These are phyloP conservation scores for Nylanderia fulva DNA, from an alignment of 1,140 invertebrate genomes.

Conservation along the genomic window DNA sequence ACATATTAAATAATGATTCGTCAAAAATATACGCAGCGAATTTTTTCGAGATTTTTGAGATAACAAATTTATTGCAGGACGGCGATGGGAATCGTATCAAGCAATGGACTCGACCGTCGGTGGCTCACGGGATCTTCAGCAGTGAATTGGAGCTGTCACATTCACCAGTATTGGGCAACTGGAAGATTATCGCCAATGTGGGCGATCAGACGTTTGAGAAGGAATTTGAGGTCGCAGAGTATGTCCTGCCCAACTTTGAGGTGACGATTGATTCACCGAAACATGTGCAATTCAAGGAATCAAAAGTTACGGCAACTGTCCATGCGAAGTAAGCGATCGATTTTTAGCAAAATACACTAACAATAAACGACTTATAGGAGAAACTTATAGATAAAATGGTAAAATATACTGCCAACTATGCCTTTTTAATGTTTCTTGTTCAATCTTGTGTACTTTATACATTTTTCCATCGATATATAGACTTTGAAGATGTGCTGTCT, in stretches of 20 bases:
- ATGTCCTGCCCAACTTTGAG: conserved; percentile 97
- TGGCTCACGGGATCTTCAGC: conserved; percentile 92
- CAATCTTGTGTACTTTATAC: not conserved
- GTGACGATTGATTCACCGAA: conserved; percentile 93
- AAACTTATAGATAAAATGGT: not conserved
- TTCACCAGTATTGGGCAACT: conserved; percentile 96
- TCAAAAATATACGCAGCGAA: not conserved
- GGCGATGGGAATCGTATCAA: conserved; percentile 93
- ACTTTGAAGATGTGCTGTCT: not conserved
- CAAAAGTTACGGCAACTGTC: conserved; percentile 91
- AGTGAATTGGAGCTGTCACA: conserved; percentile 93
- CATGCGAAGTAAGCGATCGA: conserved; percentile 91
- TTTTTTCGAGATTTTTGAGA: not conserved
- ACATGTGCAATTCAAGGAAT: conserved; percentile 93
- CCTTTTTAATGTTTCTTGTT: not conserved
- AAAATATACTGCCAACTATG: not conserved
- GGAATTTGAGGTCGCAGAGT: conserved; percentile 94
- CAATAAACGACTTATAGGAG: not conserved
- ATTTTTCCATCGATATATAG: not conserved
- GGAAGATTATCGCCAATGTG: conserved; percentile 91
- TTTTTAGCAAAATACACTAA: not conserved
- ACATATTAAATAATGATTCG: not conserved
- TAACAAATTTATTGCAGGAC: conserved; percentile 85
- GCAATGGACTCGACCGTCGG: conserved; percentile 90
- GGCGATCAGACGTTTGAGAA: conserved; percentile 90